These are phyloP conservation scores for Oryzias dopingdopingensis DNA, from an alignment of 2,797 vertebrate genomes.

Conservation along the genomic window DNA sequence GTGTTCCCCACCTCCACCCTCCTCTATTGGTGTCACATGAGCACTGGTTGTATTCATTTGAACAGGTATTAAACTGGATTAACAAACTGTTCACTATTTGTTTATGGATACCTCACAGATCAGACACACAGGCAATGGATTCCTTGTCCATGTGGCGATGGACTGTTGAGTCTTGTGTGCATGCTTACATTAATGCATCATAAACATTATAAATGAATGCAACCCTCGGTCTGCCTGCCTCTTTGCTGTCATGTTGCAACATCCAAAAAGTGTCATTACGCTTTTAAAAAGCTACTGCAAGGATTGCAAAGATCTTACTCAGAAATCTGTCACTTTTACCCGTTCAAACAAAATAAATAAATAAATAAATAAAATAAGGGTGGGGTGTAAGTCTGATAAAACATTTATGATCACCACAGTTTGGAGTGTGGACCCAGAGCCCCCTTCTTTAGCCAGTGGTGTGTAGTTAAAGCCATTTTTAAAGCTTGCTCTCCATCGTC, in stretches of 20 bases:
- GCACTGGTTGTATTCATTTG: slow-evolving; percentile 55
- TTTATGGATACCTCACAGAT: slow-evolving; percentile 71
- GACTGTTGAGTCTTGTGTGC: slow-evolving; percentile 63
- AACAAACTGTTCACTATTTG: slow-evolving; percentile 69
- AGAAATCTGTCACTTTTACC: slow-evolving; percentile 27
- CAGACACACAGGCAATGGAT: slow-evolving; percentile 60
- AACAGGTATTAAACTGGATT: slow-evolving; percentile 70
- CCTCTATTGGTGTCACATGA: slow-evolving; percentile 44
- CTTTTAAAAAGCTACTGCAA: slow-evolving; percentile 43
- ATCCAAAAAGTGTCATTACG: slow-evolving; percentile 41
- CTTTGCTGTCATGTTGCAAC: slow-evolving; percentile 43
- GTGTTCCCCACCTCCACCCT: slow-evolving; percentile 13
- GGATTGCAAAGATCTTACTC: slow-evolving; percentile 45
- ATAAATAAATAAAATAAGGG: slow-evolving; percentile 15
- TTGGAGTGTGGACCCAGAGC: slow-evolving; percentile 48
- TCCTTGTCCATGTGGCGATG: slow-evolving; percentile 63
- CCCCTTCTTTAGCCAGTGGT: slow-evolving; percentile 59
- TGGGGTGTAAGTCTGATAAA: slow-evolving; percentile 39
- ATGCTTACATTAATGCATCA: slow-evolving; percentile 70
- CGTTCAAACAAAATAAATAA: neutral
- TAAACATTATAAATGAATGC: slow-evolving; percentile 62
- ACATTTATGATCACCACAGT: slow-evolving; percentile 54
- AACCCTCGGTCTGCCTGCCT: neutral
- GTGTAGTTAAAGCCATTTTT: slow-evolving; percentile 70
- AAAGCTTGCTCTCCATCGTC: slow-evolving; percentile 68